Evolutionary conservation across 1,140 invertebrate genomes (phyloP).

Genomic region (Hyles euphorbiae): DNA sequence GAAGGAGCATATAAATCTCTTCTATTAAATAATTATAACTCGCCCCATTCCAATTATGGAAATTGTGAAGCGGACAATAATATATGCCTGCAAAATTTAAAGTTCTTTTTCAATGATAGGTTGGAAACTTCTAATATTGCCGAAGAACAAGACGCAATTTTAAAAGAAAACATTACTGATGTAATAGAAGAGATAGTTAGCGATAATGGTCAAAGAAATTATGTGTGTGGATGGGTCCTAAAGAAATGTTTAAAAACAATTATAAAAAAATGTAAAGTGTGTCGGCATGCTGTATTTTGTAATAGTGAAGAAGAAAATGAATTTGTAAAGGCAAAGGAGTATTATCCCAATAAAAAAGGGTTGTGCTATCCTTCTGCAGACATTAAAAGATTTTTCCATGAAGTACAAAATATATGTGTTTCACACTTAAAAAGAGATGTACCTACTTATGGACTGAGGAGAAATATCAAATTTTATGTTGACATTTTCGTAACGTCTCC

Average conservation of each 20-base stretch:
- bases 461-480: slow-evolving; percentile 7
- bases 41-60: slow-evolving; percentile 13
- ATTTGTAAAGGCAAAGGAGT: slow-evolving; percentile 23
- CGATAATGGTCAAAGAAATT: slow-evolving; percentile 25
- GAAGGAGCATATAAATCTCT: too few species aligned
- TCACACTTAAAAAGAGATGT: slow-evolving; percentile 17
- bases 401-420: slow-evolving; percentile 16
- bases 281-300: slow-evolving; percentile 10
- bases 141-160: slow-evolving; percentile 15
- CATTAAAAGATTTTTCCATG: slow-evolving; percentile 16
- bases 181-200: background rate
- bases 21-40: too few species aligned
- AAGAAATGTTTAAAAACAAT: slow-evolving; percentile 28
- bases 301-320: slow-evolving; percentile 17
- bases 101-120: too few species aligned
- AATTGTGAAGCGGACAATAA: slow-evolving; percentile 28
- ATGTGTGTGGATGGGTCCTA: slow-evolving; percentile 33
- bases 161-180: background rate
- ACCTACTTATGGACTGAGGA: slow-evolving; percentile 8
- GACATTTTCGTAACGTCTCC: slow-evolving; percentile 12
- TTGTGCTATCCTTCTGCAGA: slow-evolving; percentile 18
- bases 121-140: slow-evolving; percentile 23
- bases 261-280: slow-evolving; percentile 18
- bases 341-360: slow-evolving; percentile 22
- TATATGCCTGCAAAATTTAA: slow-evolving; percentile 12